Base-by-base conservation (phyloP, 2,113 vertebrate species). In the Scartelaos histophorus region DNA sequence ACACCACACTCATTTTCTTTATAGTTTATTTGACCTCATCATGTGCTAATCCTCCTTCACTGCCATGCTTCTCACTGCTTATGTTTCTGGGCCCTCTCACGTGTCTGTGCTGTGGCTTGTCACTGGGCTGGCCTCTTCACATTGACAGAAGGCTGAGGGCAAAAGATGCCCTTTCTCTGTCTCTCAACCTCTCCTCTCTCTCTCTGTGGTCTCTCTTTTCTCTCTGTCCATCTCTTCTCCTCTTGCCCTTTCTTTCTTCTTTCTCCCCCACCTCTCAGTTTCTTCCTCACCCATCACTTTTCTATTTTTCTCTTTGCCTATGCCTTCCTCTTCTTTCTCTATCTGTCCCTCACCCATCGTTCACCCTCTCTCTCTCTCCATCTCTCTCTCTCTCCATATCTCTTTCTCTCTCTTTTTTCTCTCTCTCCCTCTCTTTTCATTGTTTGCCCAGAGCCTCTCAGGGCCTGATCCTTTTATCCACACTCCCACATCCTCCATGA, bases 71-170 rank as follows among this genome's bases (percentile, higher is more conserved):
- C 67, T 24, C 73, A 25, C 13, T 13, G 21, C 60, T 80, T 45
- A 13, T 70, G 25, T 68, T 68, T 49, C 45, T 54, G 21, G 35
- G 51, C 9, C 46, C 46, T 60, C 80, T 88, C 85, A 84, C 68
- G 79, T 87, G 88, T 80, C 56, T 7, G 45, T 38, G 80, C 47
- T 83, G 84, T 74, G 73, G 66, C 71, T 82, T 49, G 43, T 83
- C 80, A 73, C 76, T 9, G 65, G 72, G 73, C 75, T 81, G 82
- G 70, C 45, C 81, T 85, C 67, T 66, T 74, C 66, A 85, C 85
- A 69, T 71, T 78, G 76, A 88, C 80, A 77, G 80, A 76, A 74
- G 83, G 85, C 88, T 89, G 74, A 83, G 78, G 86, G 88, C 85
- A 65, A 69, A 74, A 65, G 71, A 74, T 69, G 74, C 75, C 79